These are phyloP conservation scores for Sciaenops ocellatus DNA, from an alignment of 2,797 vertebrate species.

Conservation along the genomic window DNA sequence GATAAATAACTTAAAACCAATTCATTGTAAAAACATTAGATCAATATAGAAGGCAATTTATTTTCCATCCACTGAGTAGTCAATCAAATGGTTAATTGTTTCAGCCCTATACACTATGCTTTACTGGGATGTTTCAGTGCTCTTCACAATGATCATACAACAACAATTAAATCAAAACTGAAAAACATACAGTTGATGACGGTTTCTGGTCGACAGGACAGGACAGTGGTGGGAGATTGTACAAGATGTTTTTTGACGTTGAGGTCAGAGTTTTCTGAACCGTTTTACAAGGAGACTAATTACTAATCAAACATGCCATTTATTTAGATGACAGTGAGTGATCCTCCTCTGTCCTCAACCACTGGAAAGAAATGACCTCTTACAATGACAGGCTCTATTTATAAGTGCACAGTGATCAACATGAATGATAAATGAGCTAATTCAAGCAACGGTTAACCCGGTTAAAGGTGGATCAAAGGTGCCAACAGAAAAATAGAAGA, in stretches of 20 bases:
- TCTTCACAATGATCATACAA: conserved; percentile 11
- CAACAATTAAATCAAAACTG: neutral
- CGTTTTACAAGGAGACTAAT: conserved; percentile 45
- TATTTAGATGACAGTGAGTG: conserved; percentile 59
- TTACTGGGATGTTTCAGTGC: neutral
- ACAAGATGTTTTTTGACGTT: conserved; percentile 20
- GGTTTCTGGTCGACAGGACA: conserved; percentile 4
- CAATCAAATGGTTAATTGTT: neutral
- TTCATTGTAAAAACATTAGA: neutral
- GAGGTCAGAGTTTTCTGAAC: conserved; percentile 25
- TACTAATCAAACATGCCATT: conserved; percentile 69
- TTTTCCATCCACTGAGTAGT: neutral
- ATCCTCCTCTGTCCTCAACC: conserved; percentile 47
- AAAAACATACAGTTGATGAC: neutral
- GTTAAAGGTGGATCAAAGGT: conserved; percentile 50
- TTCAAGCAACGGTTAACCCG: conserved; percentile 58
- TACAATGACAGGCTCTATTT: conserved; percentile 4
- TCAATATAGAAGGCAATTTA: neutral
- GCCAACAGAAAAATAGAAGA: conserved; percentile 9
- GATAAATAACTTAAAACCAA: neutral
- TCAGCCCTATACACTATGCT: neutral
- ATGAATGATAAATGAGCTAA: conserved; percentile 73
- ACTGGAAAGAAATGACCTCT: conserved; percentile 44
- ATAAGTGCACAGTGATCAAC: conserved; percentile 49
- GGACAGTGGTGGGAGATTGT: neutral